Percentiles rank a stretch among this genome's conserved stretches.
phyloP scores from a whole-genome alignment of 2,113 vertebrate species.

The Galbula dea region DNA sequence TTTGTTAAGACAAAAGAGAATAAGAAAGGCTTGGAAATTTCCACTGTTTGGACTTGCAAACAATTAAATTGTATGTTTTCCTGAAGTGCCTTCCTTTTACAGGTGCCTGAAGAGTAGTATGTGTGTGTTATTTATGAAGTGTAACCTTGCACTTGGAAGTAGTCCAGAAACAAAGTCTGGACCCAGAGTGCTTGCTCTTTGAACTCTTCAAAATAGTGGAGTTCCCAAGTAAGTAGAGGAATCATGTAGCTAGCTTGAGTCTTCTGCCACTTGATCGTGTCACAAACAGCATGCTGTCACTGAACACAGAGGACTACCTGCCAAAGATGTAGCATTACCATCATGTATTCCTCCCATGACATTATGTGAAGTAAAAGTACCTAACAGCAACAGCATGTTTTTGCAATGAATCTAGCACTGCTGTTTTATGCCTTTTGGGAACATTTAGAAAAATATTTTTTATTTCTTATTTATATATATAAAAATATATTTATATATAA shows the following conservation, averaged over 20 bases:
- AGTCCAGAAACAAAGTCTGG: not conserved
- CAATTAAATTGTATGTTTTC: not conserved
- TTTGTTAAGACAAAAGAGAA: not conserved
- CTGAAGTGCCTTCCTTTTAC: not conserved
- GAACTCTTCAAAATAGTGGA: not conserved
- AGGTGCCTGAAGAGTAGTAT: not conserved
- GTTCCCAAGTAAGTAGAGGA: not conserved
- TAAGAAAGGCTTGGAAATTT: not conserved
- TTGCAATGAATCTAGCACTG: not conserved
- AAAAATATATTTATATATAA: too few relatives aligned
- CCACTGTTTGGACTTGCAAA: not conserved
- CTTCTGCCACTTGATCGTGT: not conserved
- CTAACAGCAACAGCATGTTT: not conserved
- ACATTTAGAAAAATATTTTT: not conserved
- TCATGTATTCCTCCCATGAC: not conserved
- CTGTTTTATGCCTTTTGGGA: not conserved
- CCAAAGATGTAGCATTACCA: not conserved
- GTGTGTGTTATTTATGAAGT: not conserved
- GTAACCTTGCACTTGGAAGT: not conserved
- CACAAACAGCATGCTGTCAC: not conserved
- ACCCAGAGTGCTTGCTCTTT: not conserved
- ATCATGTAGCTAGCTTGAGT: not conserved
- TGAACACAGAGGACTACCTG: not conserved
- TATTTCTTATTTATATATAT: too few relatives aligned
- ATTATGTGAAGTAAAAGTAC: not conserved